A percentile compares a stretch with the other conserved stretches of the same genome.
Conservation (phyloP, 2,797 vertebrate species). For the Sebastes jordani region DNA sequence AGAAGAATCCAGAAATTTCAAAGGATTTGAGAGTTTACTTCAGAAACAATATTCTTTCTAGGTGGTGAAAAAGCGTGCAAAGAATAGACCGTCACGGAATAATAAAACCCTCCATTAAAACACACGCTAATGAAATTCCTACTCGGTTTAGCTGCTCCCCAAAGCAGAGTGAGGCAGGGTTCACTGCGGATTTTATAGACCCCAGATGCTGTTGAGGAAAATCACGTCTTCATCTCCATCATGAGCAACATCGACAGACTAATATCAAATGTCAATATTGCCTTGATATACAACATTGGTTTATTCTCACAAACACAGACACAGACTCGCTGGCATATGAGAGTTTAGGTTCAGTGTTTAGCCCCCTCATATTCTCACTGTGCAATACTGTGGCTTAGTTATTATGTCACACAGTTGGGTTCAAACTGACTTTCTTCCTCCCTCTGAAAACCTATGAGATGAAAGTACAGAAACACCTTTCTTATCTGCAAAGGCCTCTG, state of each 20-base stretch:
- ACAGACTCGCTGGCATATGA: not conserved
- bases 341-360: not conserved
- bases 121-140: slow-evolving; percentile 6
- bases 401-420: not conserved
- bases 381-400: not conserved
- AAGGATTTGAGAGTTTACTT: not conserved
- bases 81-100: slow-evolving; percentile 2
- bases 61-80: not conserved
- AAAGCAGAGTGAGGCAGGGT: slow-evolving; percentile 15
- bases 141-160: slow-evolving; percentile 12
- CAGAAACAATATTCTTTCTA: not conserved
- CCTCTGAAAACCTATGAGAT: not conserved
- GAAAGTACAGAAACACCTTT: not conserved
- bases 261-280: slow-evolving; percentile 5
- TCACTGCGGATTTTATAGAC: not conserved
- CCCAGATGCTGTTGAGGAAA: slow-evolving; percentile 7
- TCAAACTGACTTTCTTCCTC: slow-evolving; percentile 12
- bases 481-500: not conserved
- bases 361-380: not conserved
- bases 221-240: slow-evolving; percentile 24
- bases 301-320: not conserved
- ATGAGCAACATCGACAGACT: not conserved
- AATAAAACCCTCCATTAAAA: slow-evolving; percentile 20
- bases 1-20: not conserved
- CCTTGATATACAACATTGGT: not conserved